phyloP scores from a whole-genome alignment of 2,797 vertebrate genomes.

The Neosilurus mollespiculum region DNA sequence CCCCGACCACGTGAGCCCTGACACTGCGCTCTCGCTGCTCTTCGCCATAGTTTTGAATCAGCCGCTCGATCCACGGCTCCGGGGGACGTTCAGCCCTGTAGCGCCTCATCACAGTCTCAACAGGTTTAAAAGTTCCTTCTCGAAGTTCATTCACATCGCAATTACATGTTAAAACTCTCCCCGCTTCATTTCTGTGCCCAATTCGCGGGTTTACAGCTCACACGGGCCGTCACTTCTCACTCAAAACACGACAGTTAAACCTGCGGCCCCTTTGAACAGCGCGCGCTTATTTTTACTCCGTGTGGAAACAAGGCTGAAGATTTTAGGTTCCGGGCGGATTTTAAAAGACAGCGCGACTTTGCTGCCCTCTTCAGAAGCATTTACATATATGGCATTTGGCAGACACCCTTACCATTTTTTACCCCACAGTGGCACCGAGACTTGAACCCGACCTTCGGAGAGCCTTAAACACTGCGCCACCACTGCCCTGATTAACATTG shows the following conservation, averaged over 20 bases:
- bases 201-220: too few relatives aligned
- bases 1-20: constrained; percentile 46
- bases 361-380: constrained; percentile 1
- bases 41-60: constrained; percentile 37
- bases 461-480: too few relatives aligned
- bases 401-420: not conserved
- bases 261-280: constrained; percentile 10
- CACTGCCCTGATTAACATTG: too few relatives aligned
- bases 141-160: not conserved
- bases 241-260: not conserved
- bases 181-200: too few relatives aligned
- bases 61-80: constrained; percentile 50
- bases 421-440: too few relatives aligned
- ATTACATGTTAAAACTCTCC: too few relatives aligned
- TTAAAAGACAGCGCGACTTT: not conserved
- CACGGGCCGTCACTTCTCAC: not conserved
- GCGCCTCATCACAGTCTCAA: constrained; percentile 20
- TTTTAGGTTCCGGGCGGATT: constrained; percentile 25
- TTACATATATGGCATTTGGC: not conserved
- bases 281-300: constrained; percentile 36
- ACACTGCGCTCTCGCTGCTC: not conserved
- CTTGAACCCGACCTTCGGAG: too few relatives aligned
- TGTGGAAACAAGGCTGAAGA: not conserved
- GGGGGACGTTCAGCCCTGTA: constrained; percentile 14
- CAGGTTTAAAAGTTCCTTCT: not conserved